Evolutionary conservation across 2,888 invertebrate species (phyloP), one percentile per base, ranked within the genome.

Genomic region (Eristalis tenax): DNA sequence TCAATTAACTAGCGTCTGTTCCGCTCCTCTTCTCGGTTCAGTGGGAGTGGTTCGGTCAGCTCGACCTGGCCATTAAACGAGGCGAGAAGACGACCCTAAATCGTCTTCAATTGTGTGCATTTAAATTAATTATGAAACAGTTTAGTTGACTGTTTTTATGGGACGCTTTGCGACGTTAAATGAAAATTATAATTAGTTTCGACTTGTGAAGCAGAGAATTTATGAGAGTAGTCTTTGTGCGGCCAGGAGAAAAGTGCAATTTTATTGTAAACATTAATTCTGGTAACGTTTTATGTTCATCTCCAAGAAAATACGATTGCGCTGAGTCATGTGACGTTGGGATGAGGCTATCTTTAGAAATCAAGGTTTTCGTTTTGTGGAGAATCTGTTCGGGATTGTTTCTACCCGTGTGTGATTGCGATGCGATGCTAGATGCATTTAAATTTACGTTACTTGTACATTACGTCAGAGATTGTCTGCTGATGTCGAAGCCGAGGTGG

Each of bases 41-140:
- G 23, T 40, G 43, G 43, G n/a, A 5, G 50, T n/a, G 50, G n/a
- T n/a, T 43, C n/a, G n/a, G 18, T 18, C 50, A 18, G 4, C 56
- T 61, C 61, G 28, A 68, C 61, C 74, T 18, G 50, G 50, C 50
- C 50, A 43, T 80, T 63, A 74, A 80, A 63, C 32, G 15, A n/a
- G n/a, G 28, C 64, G n/a, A 23, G 38, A 18, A 50, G 50, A 50
- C 50, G 50, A 50, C 18, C 50, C 50, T 50, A 50, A 50, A 50
- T 50, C 50, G 50, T 50, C 18, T 50, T 8, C 28, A 59, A 23
- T 35, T 66, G 23, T 80, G 35, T 80, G 35, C 59, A 73, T 22
- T 66, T 66, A 68, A 80, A 80, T 74, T 80, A 66, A 71, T 79
- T 79, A 65, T 70, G 26, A 71, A 80, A 74, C 50, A 18, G 15